Conservation (phyloP, 1,140 invertebrate species). For the Rhopalosiphum maidis region DNA sequence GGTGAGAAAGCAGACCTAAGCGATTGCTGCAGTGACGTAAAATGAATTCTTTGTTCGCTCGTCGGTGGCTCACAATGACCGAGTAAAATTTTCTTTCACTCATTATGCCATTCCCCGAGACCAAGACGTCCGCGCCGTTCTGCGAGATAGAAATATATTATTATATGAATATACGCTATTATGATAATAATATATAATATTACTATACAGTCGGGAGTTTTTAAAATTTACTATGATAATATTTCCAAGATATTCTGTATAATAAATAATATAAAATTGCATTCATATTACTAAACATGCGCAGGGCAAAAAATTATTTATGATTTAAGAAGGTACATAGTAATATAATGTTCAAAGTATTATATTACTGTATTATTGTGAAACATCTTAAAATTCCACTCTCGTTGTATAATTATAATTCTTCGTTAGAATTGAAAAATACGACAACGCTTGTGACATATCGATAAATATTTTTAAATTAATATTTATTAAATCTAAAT, state of each 20-base stretch:
- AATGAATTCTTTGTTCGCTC: conserved; percentile 14
- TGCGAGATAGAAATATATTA: neutral
- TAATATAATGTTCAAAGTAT: neutral
- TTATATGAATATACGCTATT: neutral
- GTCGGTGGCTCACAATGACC: neutral
- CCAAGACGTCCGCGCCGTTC: neutral
- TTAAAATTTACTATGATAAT: neutral
- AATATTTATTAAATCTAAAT: neutral
- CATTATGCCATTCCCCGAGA: neutral
- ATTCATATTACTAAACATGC: neutral
- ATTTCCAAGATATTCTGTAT: neutral
- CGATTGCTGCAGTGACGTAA: neutral
- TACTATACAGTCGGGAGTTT: neutral
- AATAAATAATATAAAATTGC: neutral
- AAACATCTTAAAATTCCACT: neutral
- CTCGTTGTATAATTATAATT: neutral
- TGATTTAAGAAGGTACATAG: neutral
- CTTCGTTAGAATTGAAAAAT: neutral
- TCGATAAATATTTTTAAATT: neutral
- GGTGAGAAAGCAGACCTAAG: conserved; percentile 3
- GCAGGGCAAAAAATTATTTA: neutral
- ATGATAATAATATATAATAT: neutral
- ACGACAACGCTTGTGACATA: neutral
- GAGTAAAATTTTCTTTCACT: neutral
- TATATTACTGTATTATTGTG: too few species aligned